These are phyloP conservation scores for Drosophila malerkotliana DNA, from an alignment of 1,140 invertebrate genomes.

Conservation along the genomic window DNA sequence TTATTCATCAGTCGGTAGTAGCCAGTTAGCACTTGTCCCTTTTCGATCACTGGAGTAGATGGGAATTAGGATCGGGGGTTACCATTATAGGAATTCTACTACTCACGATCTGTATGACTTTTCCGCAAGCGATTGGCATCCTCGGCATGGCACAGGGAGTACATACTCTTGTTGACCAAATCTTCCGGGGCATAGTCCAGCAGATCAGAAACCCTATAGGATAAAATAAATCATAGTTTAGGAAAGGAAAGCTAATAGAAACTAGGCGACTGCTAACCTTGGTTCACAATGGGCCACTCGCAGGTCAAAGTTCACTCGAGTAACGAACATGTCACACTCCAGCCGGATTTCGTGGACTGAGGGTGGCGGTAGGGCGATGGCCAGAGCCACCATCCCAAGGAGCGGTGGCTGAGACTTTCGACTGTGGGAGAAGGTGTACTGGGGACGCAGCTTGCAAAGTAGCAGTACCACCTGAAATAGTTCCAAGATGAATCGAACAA, in stretches of 20 bases:
- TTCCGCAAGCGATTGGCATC: slow-evolving; percentile 96
- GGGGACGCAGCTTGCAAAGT: slow-evolving; percentile 94
- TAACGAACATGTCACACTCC: slow-evolving; percentile 98
- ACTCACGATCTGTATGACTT: slow-evolving; percentile 97
- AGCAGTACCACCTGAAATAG: slow-evolving; percentile 93
- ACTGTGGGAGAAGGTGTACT: slow-evolving; percentile 95
- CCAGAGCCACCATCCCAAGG: slow-evolving; percentile 96
- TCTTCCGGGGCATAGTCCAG: slow-evolving; percentile 97
- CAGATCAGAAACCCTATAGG: slow-evolving; percentile 93
- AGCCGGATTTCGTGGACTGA: slow-evolving; percentile 98
- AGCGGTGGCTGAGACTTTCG: slow-evolving; percentile 93
- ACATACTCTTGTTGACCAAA: slow-evolving; percentile 96
- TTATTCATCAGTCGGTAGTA: slow-evolving; percentile 98
- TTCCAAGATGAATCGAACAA: slow-evolving; percentile 11
- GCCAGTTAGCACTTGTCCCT: slow-evolving; percentile 97
- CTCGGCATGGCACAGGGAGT: slow-evolving; percentile 96
- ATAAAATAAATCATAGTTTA: background rate
- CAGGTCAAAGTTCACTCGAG: slow-evolving; percentile 97
- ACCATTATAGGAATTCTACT: background rate
- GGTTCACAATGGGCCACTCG: slow-evolving; percentile 98
- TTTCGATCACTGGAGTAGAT: slow-evolving; percentile 93
- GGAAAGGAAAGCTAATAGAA: background rate
- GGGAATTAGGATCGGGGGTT: background rate
- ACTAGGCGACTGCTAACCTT: slow-evolving; percentile 87
- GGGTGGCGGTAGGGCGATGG: slow-evolving; percentile 97